A percentile compares a stretch with the other conserved stretches of the same genome.
These are phyloP conservation scores for Loriculus beryllinus DNA, from an alignment of 2,797 vertebrate genomes.

Conservation along the genomic window DNA sequence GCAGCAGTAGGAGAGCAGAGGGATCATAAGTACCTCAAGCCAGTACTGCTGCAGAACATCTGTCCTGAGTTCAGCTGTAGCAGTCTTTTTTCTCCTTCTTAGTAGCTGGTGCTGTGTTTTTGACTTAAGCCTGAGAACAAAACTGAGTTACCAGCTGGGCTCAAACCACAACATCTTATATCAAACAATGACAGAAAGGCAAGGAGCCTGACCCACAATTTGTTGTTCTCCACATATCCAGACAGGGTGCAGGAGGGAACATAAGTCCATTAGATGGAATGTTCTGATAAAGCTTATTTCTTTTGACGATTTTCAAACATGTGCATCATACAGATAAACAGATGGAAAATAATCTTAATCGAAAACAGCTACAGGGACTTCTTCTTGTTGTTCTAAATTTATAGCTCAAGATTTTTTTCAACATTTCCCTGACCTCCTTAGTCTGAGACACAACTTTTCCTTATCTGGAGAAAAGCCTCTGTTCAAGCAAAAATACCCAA, in stretches of 20 bases:
- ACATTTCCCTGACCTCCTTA: background rate
- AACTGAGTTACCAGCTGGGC: background rate
- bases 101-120: background rate
- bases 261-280: background rate
- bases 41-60: background rate
- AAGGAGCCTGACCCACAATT: background rate
- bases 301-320: background rate
- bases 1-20: background rate
- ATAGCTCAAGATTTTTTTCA: background rate
- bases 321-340: background rate
- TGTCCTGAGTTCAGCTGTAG: background rate
- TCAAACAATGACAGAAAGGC: background rate
- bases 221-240: background rate
- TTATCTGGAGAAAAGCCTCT: background rate
- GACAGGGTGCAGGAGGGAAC: background rate
- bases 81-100: background rate
- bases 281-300: background rate
- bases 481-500: background rate
- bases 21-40: background rate
- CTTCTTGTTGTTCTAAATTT: background rate
- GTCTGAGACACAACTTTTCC: background rate
- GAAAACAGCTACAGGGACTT: fast-evolving
- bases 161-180: background rate
- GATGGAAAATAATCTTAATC: background rate
- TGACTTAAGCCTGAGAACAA: background rate